Conservation (phyloP, 2,888 invertebrate species). For the Nowickia ferox region DNA sequence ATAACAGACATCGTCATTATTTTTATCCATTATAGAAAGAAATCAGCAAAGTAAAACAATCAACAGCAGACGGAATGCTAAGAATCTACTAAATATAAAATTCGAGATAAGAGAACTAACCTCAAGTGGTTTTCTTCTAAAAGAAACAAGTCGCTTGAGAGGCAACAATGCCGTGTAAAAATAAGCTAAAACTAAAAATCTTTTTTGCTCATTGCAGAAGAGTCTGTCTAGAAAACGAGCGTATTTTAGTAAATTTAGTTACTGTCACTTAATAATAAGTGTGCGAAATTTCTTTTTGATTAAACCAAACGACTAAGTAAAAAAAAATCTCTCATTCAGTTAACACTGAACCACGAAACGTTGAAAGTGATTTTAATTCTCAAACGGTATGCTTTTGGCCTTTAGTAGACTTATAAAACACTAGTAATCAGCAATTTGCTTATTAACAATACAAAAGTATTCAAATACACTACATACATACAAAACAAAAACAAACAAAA, state of each 20-base stretch:
- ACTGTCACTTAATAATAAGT: conserved; percentile 13
- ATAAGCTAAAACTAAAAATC: not conserved
- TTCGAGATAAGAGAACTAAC: conserved; percentile 1
- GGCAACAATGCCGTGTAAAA: not conserved
- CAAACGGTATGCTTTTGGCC: not conserved
- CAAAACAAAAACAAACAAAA: conserved; percentile 2
- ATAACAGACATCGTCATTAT: conserved; percentile 11
- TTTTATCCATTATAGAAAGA: conserved; percentile 10
- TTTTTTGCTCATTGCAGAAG: not conserved
- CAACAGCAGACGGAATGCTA: conserved; percentile 35
- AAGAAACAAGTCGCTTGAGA: not conserved
- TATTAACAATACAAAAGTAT: conserved; percentile 23
- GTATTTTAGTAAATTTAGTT: conserved; percentile 2
- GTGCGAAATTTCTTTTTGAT: conserved; percentile 16
- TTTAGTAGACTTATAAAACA: conserved; percentile 3
- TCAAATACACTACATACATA: not conserved
- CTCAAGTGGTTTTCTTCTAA: not conserved
- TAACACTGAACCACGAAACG: conserved; percentile 17
- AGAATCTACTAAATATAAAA: conserved; percentile 26
- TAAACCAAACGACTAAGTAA: conserved; percentile 9
- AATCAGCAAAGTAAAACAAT: conserved; percentile 15
- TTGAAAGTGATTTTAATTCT: conserved; percentile 12
- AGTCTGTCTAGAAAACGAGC: conserved; percentile 11
- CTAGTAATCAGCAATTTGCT: conserved; percentile 38
- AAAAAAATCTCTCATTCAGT: conserved; percentile 32